Evolutionary conservation across 2,797 vertebrate species (phyloP).

Genomic region (Melanotaenia boesemani): DNA sequence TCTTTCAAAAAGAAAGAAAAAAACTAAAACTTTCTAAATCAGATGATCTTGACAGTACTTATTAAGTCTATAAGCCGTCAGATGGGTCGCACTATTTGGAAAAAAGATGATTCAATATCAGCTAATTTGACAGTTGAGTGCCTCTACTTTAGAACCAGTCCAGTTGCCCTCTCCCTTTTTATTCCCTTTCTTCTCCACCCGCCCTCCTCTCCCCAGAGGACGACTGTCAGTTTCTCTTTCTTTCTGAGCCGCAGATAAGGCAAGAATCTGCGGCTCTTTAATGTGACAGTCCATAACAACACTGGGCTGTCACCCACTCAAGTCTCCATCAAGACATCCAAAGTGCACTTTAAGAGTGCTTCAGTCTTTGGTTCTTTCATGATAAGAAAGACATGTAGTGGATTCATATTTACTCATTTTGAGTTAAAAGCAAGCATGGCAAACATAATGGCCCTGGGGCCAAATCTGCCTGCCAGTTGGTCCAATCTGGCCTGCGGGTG

Average conservation of each 20-base stretch:
- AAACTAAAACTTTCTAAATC: no score
- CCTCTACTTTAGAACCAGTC: slow-evolving; percentile 49
- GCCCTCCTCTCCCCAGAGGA: slow-evolving; percentile 54
- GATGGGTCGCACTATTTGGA: slow-evolving; percentile 49
- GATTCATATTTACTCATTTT: slow-evolving; percentile 20
- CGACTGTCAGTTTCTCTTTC: slow-evolving; percentile 68
- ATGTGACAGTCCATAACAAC: slow-evolving; percentile 70
- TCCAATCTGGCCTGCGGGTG: no score
- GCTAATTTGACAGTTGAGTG: slow-evolving; percentile 67
- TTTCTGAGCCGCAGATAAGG: slow-evolving; percentile 67
- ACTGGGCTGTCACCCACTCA: slow-evolving; percentile 53
- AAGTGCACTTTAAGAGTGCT: slow-evolving; percentile 35
- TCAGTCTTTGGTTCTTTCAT: slow-evolving; percentile 33
- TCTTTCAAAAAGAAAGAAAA: no score
- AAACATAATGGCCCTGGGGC: no score
- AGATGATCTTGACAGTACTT: slow-evolving; percentile 49
- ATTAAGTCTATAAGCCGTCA: slow-evolving; percentile 64
- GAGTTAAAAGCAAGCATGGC: background rate
- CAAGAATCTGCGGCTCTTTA: slow-evolving; percentile 51
- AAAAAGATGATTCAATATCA: slow-evolving; percentile 62
- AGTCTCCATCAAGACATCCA: slow-evolving; percentile 48
- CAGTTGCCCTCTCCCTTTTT: slow-evolving; percentile 52
- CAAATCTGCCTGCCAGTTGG: no score
- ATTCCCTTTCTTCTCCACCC: slow-evolving; percentile 40
- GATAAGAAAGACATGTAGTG: slow-evolving; percentile 23